A percentile compares a stretch with the other conserved stretches of the same genome.
These are phyloP conservation scores for Latrodectus hesperus DNA, from an alignment of 2,888 invertebrate genomes.

Conservation along the genomic window DNA sequence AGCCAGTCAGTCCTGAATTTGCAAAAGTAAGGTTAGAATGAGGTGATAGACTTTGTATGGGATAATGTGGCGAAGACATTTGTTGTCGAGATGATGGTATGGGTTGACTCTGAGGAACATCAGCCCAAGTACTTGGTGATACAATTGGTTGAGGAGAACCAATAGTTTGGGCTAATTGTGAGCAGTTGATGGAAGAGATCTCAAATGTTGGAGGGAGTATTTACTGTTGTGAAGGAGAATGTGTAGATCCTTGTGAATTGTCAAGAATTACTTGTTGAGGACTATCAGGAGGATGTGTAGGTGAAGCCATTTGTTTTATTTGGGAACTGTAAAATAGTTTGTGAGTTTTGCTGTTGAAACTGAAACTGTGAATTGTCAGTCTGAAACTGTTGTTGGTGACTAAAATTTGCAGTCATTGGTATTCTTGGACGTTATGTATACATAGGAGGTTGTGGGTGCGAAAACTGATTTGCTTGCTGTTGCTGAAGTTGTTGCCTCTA, in stretches of 20 bases:
- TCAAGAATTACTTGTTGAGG: constrained; percentile 80
- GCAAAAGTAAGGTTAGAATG: constrained; percentile 73
- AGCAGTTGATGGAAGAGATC: constrained; percentile 84
- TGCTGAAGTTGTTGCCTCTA: constrained; percentile 73
- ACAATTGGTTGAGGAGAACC: constrained; percentile 87
- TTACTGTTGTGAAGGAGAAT: constrained; percentile 79
- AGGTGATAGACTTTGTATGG: constrained; percentile 74
- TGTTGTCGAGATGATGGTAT: constrained; percentile 77
- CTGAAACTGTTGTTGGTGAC: constrained; percentile 62
- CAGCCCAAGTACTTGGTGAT: constrained; percentile 79
- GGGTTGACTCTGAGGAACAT: constrained; percentile 73
- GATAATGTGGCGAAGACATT: constrained; percentile 75
- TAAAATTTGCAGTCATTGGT: constrained; percentile 53
- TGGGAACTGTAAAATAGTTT: constrained; percentile 73
- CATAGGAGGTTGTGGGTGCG: constrained; percentile 72
- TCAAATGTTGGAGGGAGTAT: constrained; percentile 89
- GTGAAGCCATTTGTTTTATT: constrained; percentile 76
- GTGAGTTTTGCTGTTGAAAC: constrained; percentile 73
- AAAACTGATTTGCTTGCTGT: constrained; percentile 73
- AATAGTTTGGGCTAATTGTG: constrained; percentile 77
- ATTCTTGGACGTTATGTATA: constrained; percentile 55
- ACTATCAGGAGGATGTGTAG: constrained; percentile 82
- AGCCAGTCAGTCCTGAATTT: constrained; percentile 73
- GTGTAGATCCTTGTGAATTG: constrained; percentile 79
- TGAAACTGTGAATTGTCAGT: constrained; percentile 71